phyloP scores from a whole-genome alignment of 2,113 vertebrate genomes.

The Pterocles burchelli region DNA sequence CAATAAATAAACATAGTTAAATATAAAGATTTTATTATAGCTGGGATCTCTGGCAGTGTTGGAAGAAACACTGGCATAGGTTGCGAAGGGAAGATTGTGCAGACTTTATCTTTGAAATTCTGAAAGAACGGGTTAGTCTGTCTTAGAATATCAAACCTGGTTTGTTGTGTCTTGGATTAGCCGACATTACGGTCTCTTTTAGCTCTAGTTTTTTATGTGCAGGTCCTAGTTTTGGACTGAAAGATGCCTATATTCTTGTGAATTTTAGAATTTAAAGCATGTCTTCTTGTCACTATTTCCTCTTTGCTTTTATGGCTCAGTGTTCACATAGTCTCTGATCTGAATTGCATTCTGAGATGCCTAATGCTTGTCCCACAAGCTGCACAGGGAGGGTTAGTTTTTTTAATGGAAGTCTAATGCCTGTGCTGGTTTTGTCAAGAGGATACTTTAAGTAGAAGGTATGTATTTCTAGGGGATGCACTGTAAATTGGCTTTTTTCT shows the following conservation, averaged over 20 bases:
- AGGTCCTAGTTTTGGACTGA: neutral
- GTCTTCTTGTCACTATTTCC: neutral
- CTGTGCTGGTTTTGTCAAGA: neutral
- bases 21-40: neutral
- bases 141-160: neutral
- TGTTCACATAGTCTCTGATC: neutral
- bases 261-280: neutral
- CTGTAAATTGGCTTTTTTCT: neutral
- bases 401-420: neutral
- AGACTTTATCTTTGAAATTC: neutral
- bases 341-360: neutral
- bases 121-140: neutral
- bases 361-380: neutral
- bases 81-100: neutral
- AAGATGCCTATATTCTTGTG: neutral
- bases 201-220: neutral
- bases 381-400: neutral
- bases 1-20: neutral
- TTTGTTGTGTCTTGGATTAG: neutral
- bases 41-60: neutral
- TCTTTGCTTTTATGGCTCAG: neutral
- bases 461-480: neutral
- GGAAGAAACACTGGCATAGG: neutral
- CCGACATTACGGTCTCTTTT: neutral
- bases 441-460: neutral